Evolutionary conservation across 2,888 invertebrate genomes (phyloP).

Genomic region (Melinopterus prodromus): DNA sequence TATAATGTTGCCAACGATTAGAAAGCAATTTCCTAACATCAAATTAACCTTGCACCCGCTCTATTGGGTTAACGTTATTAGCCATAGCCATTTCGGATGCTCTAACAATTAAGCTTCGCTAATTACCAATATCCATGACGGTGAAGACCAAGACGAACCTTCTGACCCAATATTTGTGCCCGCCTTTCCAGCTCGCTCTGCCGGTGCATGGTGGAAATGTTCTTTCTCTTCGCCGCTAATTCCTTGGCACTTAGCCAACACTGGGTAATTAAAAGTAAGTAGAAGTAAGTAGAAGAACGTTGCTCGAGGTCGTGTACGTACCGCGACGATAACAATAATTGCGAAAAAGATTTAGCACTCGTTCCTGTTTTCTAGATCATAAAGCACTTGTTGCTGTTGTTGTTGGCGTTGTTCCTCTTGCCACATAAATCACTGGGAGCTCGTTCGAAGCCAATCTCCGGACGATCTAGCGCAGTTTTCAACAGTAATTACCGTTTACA

Average conservation of each 20-base stretch:
- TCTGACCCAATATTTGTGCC: background rate
- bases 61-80: no score
- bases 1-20: no score
- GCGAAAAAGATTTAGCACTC: background rate
- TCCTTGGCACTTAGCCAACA: background rate
- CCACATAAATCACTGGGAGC: background rate
- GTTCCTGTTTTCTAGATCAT: background rate
- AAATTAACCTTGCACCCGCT: no score
- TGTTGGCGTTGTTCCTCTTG: background rate
- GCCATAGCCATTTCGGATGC: background rate
- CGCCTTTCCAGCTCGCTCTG: background rate
- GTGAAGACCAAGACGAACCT: background rate
- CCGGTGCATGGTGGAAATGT: background rate
- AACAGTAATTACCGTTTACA: background rate
- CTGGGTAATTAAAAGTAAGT: background rate
- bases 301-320: background rate
- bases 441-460: background rate
- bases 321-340: background rate
- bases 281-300: background rate
- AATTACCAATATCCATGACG: background rate
- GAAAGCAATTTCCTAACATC: no score
- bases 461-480: background rate
- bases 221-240: background rate
- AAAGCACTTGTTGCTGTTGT: background rate
- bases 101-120: background rate